Evolutionary conservation across 2,113 vertebrate genomes (phyloP).

Genomic region (Variabilichromis moorii): DNA sequence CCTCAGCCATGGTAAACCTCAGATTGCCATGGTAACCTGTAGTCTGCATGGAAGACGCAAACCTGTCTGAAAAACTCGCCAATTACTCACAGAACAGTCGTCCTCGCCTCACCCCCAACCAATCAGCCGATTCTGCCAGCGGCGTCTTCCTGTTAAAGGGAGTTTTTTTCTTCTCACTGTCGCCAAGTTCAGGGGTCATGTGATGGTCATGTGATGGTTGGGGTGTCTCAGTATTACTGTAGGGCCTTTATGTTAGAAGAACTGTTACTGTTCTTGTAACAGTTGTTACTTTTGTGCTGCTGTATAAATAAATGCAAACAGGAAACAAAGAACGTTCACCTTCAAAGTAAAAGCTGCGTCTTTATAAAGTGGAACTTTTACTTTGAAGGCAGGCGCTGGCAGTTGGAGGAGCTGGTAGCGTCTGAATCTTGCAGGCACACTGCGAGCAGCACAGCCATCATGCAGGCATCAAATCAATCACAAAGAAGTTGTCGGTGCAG

Average conservation of each 20-base stretch:
- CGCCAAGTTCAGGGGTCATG: neutral
- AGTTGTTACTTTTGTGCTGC: neutral
- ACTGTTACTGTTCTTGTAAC: neutral
- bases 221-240: neutral
- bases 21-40: neutral
- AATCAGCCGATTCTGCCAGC: neutral
- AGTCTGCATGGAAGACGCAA: neutral
- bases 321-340: neutral
- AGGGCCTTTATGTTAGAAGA: accelerated
- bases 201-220: neutral
- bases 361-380: neutral
- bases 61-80: neutral
- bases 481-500: neutral
- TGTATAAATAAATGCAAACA: neutral
- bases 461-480: neutral
- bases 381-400: neutral
- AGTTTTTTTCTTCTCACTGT: neutral
- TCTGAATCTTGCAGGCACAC: neutral
- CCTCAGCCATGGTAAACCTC: neutral
- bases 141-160: neutral
- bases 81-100: neutral
- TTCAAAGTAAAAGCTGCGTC: neutral
- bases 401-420: neutral
- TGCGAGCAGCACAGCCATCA: neutral
- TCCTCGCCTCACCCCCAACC: neutral